Percentiles rank a stretch among this genome's conserved stretches.
phyloP scores from a whole-genome alignment of 2,797 vertebrate species.

The Syndactyla subalaris region DNA sequence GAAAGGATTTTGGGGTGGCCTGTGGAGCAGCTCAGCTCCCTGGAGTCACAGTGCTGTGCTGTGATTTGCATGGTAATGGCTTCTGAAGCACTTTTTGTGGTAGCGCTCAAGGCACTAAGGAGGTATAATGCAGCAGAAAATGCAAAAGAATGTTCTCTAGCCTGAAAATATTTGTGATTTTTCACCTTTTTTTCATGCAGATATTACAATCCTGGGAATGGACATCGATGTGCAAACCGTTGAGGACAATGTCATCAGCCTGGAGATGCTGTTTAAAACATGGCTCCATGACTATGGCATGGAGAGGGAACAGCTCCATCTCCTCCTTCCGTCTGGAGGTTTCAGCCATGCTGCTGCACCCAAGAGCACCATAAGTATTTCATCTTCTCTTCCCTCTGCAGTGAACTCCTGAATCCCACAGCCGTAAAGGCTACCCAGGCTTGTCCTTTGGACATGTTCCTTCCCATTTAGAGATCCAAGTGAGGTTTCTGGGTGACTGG shows the following conservation, averaged over 20 bases:
- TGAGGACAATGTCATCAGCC: constrained; percentile 82
- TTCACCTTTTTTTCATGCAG: constrained; percentile 68
- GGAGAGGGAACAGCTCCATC: constrained; percentile 89
- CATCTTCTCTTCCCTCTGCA: neutral
- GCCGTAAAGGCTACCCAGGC: neutral
- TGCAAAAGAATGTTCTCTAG: neutral
- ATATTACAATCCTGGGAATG: constrained; percentile 78
- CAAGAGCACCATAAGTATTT: constrained; percentile 63
- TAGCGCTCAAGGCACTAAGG: neutral
- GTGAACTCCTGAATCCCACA: neutral
- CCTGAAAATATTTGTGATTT: neutral
- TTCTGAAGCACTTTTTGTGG: neutral
- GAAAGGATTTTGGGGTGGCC: neutral
- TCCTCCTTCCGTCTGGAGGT: constrained; percentile 81
- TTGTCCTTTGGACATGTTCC: neutral
- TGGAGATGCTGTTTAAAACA: constrained; percentile 88
- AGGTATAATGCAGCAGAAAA: neutral
- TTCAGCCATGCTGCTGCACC: neutral
- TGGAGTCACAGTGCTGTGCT: neutral
- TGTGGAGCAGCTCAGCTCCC: neutral
- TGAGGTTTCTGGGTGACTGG: neutral
- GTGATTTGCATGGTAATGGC: neutral
- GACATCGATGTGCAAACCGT: constrained; percentile 87
- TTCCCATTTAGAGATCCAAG: neutral
- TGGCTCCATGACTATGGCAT: constrained; percentile 90